Base-by-base conservation (phyloP, 23 tunicate species). In the Ciona savignyi region DNA sequence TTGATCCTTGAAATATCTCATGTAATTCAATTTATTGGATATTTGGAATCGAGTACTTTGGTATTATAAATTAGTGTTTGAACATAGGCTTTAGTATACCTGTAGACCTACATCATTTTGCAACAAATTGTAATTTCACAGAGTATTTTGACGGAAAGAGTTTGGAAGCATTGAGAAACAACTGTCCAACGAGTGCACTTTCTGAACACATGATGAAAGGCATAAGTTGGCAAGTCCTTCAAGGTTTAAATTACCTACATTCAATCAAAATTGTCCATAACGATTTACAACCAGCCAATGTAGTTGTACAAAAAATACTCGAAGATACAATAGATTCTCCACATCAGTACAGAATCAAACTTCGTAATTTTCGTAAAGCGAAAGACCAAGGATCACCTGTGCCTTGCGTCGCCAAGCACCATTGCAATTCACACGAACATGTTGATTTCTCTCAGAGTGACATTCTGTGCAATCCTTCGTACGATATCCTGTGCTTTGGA, bases 401-500 rank as follows among this genome's bases (percentile, higher is more conserved):
- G 73, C 34, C 73, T 29, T 31, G 23, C 3, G 23, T 31, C 23
- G 56, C 9, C 56, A 42, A 42, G 56, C 26, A 27, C 51, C 34
- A 29, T 34, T 22, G 73, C 21, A 30, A 35, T 30, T 34, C 73
- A 2, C 33, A 30, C 9, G 34, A 69, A 19, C 51, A 51, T 1
- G 11, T 69, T 3, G 51, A 69, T 15, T 9, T 15, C 11, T 42
- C 56, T 9, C 56, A 9, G 15, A 42, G 56, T 6, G 51, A 29
- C 4, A 32, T 30, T 29, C 2, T n/a, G 4, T 72, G 77, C 29
- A 33, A 49, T 51, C 64, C 77, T 23, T 35, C 63, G n/a, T 72
- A 72, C 30, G 77, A 72, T 29, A 48, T 72, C 61, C 77, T 72
- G 1, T 72, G 77, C 30, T 72, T 72, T 48, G 77, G 63, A 2